These are phyloP conservation scores for Piscicola geometra DNA, from an alignment of 2,888 invertebrate species.

Conservation along the genomic window DNA sequence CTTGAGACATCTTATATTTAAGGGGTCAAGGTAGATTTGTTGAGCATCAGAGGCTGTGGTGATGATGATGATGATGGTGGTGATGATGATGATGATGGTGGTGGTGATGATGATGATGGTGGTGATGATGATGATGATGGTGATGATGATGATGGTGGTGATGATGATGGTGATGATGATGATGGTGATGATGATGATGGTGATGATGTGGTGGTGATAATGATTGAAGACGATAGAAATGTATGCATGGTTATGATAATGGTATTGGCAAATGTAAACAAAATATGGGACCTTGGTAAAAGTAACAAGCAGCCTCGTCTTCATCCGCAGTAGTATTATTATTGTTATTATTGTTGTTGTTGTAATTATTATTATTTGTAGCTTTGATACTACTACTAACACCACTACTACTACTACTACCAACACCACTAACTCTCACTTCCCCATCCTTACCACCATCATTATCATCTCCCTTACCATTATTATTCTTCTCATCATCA, in stretches of 20 bases:
- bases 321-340: too few species aligned
- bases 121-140: conserved; percentile 17
- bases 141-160: conserved; percentile 11
- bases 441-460: too few species aligned
- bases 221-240: not conserved
- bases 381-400: not conserved
- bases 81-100: conserved; percentile 23
- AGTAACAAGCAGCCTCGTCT: too few species aligned
- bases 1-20: too few species aligned
- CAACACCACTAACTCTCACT: too few species aligned
- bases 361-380: not conserved
- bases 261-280: not conserved
- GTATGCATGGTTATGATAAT: not conserved
- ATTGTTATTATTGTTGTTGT: not conserved
- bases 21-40: too few species aligned
- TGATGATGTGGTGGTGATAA: conserved; percentile 9
- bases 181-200: conserved; percentile 5
- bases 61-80: not conserved
- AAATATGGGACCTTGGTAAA: not conserved
- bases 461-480: too few species aligned
- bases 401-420: too few species aligned
- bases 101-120: conserved; percentile 24
- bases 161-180: conserved; percentile 21
- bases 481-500: too few species aligned
- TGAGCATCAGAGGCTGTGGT: too few species aligned